Base-by-base conservation (phyloP, 2,113 vertebrate species). In the Mohoua ochrocephala region DNA sequence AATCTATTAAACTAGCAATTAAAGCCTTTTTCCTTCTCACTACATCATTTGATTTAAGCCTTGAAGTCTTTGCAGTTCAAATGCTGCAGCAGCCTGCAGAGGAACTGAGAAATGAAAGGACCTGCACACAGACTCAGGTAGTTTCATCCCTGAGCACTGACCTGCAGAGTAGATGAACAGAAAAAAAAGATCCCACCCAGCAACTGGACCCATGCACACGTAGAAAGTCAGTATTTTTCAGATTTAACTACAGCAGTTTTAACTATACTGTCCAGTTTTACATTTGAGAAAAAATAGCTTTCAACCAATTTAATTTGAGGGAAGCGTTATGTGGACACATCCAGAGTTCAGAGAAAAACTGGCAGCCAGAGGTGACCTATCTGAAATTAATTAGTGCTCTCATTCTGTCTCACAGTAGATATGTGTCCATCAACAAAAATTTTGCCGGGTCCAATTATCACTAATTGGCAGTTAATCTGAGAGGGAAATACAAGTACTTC, bases 391-490 rank as follows among this genome's bases (percentile, higher is more conserved):
- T 95, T 91, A 87, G 45, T 65, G 30, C 42, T 91, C 39, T 84
- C 15, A 45, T 82, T 87, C 87, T 61, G 57, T 82, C 70, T 83
- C 89, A 61, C 2, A 5, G 78, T 69, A 76, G 24, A 9, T 70
- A 45, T 7, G 11, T 83, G 78, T 83, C 84, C 67, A 90, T 91
- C 45, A 69, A 85, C 49, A 83, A 75, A 87, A 87, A 79, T n/a
- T 16, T 84, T 87, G 45, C 70, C 57, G 65, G 63, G 21, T 88
- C 63, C 85, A 91, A 39, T 96, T 95, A 75, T 59, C 83, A 47
- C 63, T 94, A 90, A 91, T 52, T 91, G 93, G 63, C 45, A 83
- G 53, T 83, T 93, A 91, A 87, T 75, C 42, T 83, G 67, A 76
- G 27, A 41, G 45, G 33, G n/a, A 95, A 95, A 74, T 64, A 31